phyloP scores from a whole-genome alignment of 2,113 vertebrate genomes.

The Pituophis catenifer region DNA sequence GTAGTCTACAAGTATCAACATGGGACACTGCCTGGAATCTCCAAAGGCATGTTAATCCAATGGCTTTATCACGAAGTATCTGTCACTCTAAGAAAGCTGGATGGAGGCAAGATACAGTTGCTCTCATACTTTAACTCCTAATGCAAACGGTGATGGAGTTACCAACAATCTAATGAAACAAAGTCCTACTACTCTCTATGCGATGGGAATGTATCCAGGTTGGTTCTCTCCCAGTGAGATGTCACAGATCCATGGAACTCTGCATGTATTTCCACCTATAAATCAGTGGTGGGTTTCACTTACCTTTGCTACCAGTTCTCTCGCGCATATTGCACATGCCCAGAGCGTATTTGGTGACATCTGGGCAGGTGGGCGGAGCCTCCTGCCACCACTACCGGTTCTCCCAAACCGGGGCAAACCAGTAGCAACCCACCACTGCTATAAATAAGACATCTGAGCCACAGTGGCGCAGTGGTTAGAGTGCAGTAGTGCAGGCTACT shows the following conservation, averaged over 20 bases:
- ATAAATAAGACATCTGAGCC: neutral
- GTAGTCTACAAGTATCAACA: constrained; percentile 62
- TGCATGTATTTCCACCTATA: neutral
- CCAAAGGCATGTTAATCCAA: constrained; percentile 62
- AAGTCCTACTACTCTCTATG: no score
- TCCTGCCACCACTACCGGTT: no score
- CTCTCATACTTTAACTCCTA: neutral
- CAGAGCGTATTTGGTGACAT: no score
- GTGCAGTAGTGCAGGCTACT: no score
- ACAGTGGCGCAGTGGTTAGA: no score
- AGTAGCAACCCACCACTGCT: no score
- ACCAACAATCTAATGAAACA: neutral
- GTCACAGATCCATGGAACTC: neutral
- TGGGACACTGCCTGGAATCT: constrained; percentile 54
- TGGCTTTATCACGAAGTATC: constrained; percentile 64
- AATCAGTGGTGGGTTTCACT: no score
- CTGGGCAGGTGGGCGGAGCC: no score
- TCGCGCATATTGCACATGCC: no score
- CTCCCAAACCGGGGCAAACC: no score
- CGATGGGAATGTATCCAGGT: neutral
- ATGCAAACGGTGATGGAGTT: neutral
- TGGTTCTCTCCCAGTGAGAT: neutral
- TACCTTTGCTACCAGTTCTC: no score
- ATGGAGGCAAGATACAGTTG: constrained; percentile 22
- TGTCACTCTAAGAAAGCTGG: constrained; percentile 59